Evolutionary conservation across 2,113 vertebrate genomes (phyloP), one percentile per base, ranked within the genome.

Genomic region (Toxotes chatareus): DNA sequence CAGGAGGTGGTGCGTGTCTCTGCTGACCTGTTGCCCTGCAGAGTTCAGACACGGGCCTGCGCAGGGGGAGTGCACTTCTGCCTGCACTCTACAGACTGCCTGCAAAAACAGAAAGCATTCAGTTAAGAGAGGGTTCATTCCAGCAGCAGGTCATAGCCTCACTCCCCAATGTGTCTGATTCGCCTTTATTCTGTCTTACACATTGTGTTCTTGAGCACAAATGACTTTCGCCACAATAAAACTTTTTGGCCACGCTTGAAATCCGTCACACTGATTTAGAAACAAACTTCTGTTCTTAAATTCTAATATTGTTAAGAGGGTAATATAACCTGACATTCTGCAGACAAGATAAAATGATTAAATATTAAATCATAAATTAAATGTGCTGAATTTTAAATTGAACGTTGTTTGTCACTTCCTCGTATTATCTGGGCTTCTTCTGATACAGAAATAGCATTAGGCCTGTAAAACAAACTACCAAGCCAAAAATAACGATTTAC

Each of bases 51-150:
- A 4, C 62, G 76, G 88, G 82, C 61, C 79, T 79, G 72, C 59
- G 36, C 67, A 60, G 57, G 5, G 59, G 14, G 0, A 27, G 66
- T 68, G 13, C 7, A 9, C 27, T 69, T 78, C 59, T 73, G 57
- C n/a, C 64, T 59, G 59, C 56, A 63, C 47, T 66, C 42, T 49
- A 56, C 31, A 72, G 38, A 73, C 23, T 78, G 27, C 79, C 92
- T 93, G 89, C 11, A 86, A 87, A 86, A 88, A 73, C 61, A 89
- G 2, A 47, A 42, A 72, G 56, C 14, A 11, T 47, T 56, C 32
- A 34, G 69, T 69, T 86, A 9, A 89, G 73, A 74, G 36, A 79
- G 57, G 16, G 60, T 47, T 47, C 10, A 61, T 47, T 65, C 47
- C 17, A 65, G 49, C 38, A 62, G n/a, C 27, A 76, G 46, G 51